These are phyloP conservation scores for Harpagifer antarcticus DNA, from an alignment of 2,797 vertebrate genomes.

Conservation along the genomic window DNA sequence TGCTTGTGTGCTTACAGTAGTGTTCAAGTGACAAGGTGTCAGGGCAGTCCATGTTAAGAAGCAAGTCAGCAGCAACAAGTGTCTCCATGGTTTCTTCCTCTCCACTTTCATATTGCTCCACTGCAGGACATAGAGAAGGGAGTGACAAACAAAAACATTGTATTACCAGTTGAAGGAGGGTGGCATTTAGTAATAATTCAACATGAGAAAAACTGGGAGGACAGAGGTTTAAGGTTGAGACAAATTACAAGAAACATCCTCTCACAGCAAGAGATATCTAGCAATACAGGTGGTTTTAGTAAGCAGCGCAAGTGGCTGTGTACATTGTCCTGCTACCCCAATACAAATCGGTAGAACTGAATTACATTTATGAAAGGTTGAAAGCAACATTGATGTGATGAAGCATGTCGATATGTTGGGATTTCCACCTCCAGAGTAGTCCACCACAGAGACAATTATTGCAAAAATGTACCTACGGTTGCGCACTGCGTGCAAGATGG, in stretches of 20 bases:
- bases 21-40: constrained; percentile 88
- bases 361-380: neutral
- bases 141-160: constrained; percentile 11
- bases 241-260: constrained; percentile 2
- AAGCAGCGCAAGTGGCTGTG: neutral
- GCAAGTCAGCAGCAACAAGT: constrained; percentile 92
- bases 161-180: constrained; percentile 7
- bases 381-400: too few relatives aligned
- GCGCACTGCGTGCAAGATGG: neutral
- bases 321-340: neutral
- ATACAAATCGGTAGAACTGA: neutral
- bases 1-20: constrained; percentile 83
- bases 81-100: constrained; percentile 94
- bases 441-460: neutral
- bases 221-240: neutral
- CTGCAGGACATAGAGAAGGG: constrained; percentile 73
- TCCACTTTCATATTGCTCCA: constrained; percentile 92
- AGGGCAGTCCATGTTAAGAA: constrained; percentile 94
- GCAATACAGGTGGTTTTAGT: neutral
- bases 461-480: neutral
- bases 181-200: constrained; percentile 4
- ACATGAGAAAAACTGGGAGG: neutral
- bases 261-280: neutral
- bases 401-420: neutral
- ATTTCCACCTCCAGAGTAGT: constrained; percentile 1